These are phyloP conservation scores for Cephalopterus ornatus DNA, from an alignment of 2,113 vertebrate genomes.

Conservation along the genomic window DNA sequence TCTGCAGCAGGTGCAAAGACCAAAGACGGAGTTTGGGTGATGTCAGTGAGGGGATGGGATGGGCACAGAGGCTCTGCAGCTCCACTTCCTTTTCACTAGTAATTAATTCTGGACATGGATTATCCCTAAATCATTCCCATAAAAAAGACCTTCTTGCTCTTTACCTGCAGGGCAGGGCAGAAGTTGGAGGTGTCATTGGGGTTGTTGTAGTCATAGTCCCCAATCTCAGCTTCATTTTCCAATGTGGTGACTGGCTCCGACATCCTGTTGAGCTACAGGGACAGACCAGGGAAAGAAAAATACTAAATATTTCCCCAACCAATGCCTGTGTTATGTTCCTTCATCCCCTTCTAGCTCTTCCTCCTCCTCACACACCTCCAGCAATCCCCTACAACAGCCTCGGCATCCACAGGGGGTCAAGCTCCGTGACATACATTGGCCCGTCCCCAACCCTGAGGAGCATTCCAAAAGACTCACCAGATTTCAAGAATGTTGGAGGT, in stretches of 20 bases:
- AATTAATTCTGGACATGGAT: neutral
- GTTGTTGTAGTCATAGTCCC: slow-evolving; percentile 91
- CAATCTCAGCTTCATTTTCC: slow-evolving; percentile 79
- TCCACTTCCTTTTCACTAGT: neutral
- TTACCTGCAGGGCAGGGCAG: slow-evolving; percentile 87
- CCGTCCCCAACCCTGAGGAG: fast-evolving
- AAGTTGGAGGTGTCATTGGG: slow-evolving; percentile 89
- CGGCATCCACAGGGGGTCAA: neutral
- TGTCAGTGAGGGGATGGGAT: neutral
- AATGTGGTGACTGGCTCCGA: slow-evolving; percentile 17
- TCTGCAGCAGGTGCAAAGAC: neutral
- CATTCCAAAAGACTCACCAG: neutral
- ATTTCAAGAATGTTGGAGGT: neutral
- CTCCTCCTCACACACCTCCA: neutral
- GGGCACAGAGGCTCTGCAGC: neutral
- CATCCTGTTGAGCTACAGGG: slow-evolving; percentile 70
- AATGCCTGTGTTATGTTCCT: neutral
- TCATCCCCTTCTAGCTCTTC: neutral
- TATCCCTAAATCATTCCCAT: neutral
- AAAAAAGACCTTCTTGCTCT: fast-evolving
- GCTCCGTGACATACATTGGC: neutral
- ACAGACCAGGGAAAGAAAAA: neutral
- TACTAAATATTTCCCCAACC: neutral
- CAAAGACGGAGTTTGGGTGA: neutral
- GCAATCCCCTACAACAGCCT: neutral